Conservation (phyloP, 1,140 invertebrate species). For the Drosophila suzukii region DNA sequence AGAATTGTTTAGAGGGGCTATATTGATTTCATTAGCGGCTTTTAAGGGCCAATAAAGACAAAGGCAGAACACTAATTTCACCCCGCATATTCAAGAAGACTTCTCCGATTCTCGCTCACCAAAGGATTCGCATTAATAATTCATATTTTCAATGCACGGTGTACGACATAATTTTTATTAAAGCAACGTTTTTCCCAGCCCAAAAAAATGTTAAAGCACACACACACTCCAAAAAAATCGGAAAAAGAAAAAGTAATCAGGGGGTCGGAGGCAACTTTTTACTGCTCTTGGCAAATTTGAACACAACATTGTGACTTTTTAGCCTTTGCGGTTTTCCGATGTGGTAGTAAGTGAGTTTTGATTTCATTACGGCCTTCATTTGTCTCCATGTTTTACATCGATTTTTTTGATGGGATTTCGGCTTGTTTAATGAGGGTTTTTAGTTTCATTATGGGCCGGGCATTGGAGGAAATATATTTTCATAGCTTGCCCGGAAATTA, state of each 20-base stretch:
- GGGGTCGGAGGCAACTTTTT: slow-evolving; percentile 38
- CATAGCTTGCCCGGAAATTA: no score
- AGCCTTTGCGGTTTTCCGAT: slow-evolving; percentile 23
- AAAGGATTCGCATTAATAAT: slow-evolving; percentile 44
- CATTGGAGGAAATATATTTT: no score
- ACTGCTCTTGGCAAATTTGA: slow-evolving; percentile 33
- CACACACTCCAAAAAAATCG: not conserved
- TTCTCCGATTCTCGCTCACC: not conserved
- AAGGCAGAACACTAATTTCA: slow-evolving; percentile 6
- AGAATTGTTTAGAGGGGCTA: slow-evolving; percentile 62
- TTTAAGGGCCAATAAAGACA: slow-evolving; percentile 64
- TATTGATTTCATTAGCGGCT: slow-evolving; percentile 77
- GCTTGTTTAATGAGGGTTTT: slow-evolving; percentile 22
- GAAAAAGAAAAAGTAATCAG: slow-evolving; percentile 6
- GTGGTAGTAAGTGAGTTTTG: slow-evolving; percentile 35
- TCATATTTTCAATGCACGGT: slow-evolving; percentile 18
- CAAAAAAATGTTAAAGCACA: slow-evolving; percentile 21
- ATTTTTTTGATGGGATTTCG: slow-evolving; percentile 12
- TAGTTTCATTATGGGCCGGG: not conserved
- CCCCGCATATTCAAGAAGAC: slow-evolving; percentile 31
- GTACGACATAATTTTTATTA: slow-evolving; percentile 11
- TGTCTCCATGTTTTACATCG: slow-evolving; percentile 33
- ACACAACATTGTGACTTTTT: slow-evolving; percentile 53
- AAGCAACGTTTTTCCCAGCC: slow-evolving; percentile 11
- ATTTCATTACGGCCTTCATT: slow-evolving; percentile 42